Evolutionary conservation across 2,113 vertebrate genomes (phyloP).

Genomic region (Dryoscopus gambensis): DNA sequence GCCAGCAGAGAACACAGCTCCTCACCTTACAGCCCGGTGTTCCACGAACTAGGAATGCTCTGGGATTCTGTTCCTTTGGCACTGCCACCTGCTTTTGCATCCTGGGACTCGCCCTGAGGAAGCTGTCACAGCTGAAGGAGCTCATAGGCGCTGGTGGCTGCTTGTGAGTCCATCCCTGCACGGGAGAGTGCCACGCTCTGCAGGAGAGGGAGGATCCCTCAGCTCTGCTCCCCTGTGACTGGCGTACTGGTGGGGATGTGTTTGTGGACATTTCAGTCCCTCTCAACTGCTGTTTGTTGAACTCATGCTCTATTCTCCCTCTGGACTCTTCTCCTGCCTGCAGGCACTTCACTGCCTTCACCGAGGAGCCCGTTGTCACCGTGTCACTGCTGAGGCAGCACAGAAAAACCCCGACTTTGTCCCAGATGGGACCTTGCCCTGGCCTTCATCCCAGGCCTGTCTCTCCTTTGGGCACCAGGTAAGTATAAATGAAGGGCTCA

Average conservation of each 20-base stretch:
- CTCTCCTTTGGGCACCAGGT: not conserved
- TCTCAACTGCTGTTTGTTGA: not conserved
- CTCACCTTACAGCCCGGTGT: not conserved
- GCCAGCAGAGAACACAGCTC: not conserved
- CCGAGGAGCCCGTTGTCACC: not conserved
- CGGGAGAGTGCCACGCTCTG: not conserved
- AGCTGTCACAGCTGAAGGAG: not conserved
- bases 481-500: not conserved
- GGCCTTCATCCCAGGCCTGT: not conserved
- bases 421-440: not conserved
- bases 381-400: not conserved
- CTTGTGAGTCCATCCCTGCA: not conserved
- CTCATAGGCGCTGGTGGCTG: not conserved
- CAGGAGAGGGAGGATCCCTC: not conserved
- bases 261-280: not conserved
- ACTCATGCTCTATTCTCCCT: not conserved
- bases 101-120: not conserved
- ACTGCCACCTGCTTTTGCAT: not conserved
- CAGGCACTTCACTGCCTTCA: not conserved
- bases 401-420: not conserved
- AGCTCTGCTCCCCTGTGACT: not conserved
- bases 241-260: not conserved
- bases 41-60: accelerated
- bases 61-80: not conserved
- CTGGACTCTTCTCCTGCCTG: not conserved